Evolutionary conservation across 2,888 invertebrate species (phyloP), one percentile per base, ranked within the genome.

Genomic region (Thecocarcelia acutangulata): DNA sequence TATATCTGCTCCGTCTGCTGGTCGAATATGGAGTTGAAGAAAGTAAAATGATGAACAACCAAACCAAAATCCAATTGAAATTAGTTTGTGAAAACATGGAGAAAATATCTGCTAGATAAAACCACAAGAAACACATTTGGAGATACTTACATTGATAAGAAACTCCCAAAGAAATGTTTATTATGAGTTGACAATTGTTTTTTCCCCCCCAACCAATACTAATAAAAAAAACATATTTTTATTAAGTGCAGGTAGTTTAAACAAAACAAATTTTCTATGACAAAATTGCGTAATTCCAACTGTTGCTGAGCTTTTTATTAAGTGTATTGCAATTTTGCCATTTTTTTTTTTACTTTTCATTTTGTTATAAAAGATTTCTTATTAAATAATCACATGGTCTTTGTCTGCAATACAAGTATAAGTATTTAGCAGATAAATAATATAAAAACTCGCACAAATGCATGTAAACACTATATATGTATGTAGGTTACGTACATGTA

Each of bases 311-410:
- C 48, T 19, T 61, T 50, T 50, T 56, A 15, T 58, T 13, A 3
- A 15, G 24, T 46, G 24, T 56, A 12, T 66, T 15, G 40, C 40
- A 28, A 21, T 52, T 5, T 33, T 33, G 28, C n/a, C n/a, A 3
- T 24, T 24, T 33, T 33, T 3, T 72, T 21, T 15, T 50, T 59
- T 50, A 56, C 12, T 11, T 52, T 72, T 11, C 42, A 42, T 44
- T 44, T 54, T 6, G 17, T 56, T 21, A 66, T 59, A 78, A 72
- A 64, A 58, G 21, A 64, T 44, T 78, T 70, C n/a, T 64, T 79
- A 79, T 73, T 79, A 79, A 66, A 73, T 73, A 79, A 79, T 79
- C 78, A 79, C 46, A 73, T 78, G 72, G 78, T 66, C 52, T 33
- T 12, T 8, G 54, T 69, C 44, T 59, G 58, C 75, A 76, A 48